These are phyloP conservation scores for Tragelaphus oryx DNA, from an alignment of 2,797 vertebrate genomes.

Conservation along the genomic window DNA sequence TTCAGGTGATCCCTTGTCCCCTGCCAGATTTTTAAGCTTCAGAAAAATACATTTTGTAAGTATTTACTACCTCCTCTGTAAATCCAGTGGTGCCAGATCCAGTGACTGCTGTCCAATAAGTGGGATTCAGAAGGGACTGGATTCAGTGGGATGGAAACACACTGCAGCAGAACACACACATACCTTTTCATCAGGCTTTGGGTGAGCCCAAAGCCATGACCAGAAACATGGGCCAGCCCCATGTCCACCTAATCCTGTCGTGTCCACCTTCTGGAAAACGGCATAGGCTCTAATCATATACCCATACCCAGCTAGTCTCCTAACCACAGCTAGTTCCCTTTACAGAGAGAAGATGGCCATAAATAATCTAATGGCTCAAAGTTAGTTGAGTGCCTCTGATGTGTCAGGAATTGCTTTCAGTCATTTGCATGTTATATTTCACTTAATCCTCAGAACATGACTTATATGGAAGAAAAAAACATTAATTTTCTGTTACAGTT, in stretches of 20 bases:
- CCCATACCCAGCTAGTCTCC: too few species aligned
- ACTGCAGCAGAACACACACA: not conserved
- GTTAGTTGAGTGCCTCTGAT: not conserved
- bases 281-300: not conserved
- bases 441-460: not conserved
- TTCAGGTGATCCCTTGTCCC: not conserved
- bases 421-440: not conserved
- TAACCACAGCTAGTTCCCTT: not conserved
- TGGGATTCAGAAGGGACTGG: not conserved
- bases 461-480: not conserved
- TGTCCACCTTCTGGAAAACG: not conserved
- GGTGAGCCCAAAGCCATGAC: not conserved
- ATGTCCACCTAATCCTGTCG: not conserved
- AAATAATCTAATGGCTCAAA: not conserved
- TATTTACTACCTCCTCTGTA: not conserved
- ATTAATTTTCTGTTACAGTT: not conserved
- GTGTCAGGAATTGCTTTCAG: not conserved
- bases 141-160: not conserved
- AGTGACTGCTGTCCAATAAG: not conserved
- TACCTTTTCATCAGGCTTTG: not conserved
- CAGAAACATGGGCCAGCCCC: not conserved
- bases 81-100: not conserved
- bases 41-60: not conserved
- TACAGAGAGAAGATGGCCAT: not conserved
- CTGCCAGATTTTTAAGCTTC: not conserved